phyloP scores from a whole-genome alignment of 2,797 vertebrate genomes.

The Pantherophis alleghaniensis region DNA sequence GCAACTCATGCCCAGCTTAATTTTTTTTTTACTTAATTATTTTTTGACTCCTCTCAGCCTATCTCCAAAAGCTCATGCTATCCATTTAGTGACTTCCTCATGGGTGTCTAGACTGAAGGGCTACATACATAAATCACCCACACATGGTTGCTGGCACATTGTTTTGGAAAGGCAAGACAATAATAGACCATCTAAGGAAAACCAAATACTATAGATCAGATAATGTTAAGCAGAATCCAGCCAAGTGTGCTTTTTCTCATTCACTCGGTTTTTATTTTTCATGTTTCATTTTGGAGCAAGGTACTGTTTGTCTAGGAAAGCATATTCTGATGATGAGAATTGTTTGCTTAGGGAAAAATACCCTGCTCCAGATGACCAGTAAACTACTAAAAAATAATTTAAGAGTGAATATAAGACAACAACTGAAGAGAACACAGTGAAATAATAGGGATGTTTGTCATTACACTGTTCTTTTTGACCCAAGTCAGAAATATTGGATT shows the following conservation, averaged over 20 bases:
- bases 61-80: not conserved
- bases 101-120: constrained; percentile 9
- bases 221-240: constrained; percentile 14
- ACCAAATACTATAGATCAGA: constrained; percentile 40
- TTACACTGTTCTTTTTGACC: constrained; percentile 24
- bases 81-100: not conserved
- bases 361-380: constrained; percentile 25
- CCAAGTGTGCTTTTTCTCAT: constrained; percentile 18
- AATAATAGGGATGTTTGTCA: constrained; percentile 26
- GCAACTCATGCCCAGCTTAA: not conserved
- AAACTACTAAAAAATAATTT: constrained; percentile 30
- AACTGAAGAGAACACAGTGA: constrained; percentile 21
- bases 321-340: constrained; percentile 30
- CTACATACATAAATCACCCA: constrained; percentile 12
- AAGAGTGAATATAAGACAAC: constrained; percentile 19
- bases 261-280: constrained; percentile 17
- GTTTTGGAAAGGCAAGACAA: constrained; percentile 27
- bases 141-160: constrained; percentile 21
- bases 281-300: constrained; percentile 34
- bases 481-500: constrained; percentile 32
- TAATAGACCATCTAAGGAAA: constrained; percentile 51
- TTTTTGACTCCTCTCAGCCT: not conserved
- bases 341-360: constrained; percentile 21
- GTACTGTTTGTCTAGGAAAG: constrained; percentile 38
- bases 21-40: not conserved